phyloP scores from a whole-genome alignment of 1,140 invertebrate species.

The Drosophila mauritiana region DNA sequence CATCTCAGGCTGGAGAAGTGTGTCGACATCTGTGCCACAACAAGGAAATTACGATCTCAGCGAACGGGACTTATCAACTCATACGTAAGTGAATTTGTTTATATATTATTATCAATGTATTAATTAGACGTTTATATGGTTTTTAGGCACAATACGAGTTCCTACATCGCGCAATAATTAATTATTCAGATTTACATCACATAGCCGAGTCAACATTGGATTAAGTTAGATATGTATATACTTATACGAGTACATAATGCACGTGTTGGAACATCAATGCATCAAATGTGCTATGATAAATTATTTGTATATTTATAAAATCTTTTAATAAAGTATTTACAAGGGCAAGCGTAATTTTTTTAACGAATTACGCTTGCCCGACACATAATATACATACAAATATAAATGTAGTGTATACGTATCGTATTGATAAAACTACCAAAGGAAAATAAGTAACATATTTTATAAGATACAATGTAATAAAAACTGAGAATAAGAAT shows the following conservation, averaged over 20 bases:
- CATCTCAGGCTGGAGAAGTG: constrained; percentile 92
- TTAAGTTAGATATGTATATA: constrained; percentile 60
- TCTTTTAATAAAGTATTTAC: constrained; percentile 70
- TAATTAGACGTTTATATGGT: constrained; percentile 60
- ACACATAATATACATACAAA: constrained; percentile 68
- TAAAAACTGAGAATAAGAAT: constrained; percentile 68
- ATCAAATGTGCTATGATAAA: constrained; percentile 64
- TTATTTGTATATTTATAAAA: constrained; percentile 73
- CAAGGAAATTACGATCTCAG: constrained; percentile 93
- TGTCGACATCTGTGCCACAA: constrained; percentile 93
- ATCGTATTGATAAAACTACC: constrained; percentile 77
- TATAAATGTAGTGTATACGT: constrained; percentile 75
- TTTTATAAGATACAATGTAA: constrained; percentile 77
- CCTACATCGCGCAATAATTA: constrained; percentile 94
- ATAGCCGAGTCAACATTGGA: constrained; percentile 85
- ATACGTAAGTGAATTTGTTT: constrained; percentile 87
- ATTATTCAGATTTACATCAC: constrained; percentile 94
- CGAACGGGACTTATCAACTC: constrained; percentile 92
- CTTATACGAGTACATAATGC: constrained; percentile 38
- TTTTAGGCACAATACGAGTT: constrained; percentile 95
- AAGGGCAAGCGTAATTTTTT: constrained; percentile 64
- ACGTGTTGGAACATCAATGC: constrained; percentile 40
- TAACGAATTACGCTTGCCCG: constrained; percentile 67
- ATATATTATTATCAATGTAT: neutral
- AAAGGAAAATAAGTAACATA: constrained; percentile 75